These are phyloP conservation scores for Microtus montanus DNA, from an alignment of 2,113 vertebrate genomes.

Conservation along the genomic window DNA sequence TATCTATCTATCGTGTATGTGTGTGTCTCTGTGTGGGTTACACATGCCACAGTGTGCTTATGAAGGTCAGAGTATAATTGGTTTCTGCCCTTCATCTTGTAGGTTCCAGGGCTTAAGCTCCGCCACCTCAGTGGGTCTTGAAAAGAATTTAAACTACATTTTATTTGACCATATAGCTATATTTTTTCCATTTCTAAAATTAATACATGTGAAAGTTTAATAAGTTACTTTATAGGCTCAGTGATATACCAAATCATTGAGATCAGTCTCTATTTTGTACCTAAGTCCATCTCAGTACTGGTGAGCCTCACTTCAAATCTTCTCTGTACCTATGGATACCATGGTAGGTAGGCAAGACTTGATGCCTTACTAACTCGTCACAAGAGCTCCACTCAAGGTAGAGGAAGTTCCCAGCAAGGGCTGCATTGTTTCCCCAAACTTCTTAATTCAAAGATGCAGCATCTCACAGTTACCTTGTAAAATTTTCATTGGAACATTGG, in stretches of 20 bases:
- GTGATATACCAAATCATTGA: background rate
- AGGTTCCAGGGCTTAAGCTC: too few species aligned
- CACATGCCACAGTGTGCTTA: background rate
- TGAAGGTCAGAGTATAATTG: background rate
- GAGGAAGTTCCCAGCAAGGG: background rate
- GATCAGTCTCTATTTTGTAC: constrained; percentile 9
- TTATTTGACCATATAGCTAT: background rate
- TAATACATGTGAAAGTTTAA: background rate
- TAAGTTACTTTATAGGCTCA: background rate
- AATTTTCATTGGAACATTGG: constrained; percentile 10
- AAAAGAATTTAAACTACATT: background rate
- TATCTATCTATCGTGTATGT: background rate
- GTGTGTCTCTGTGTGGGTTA: background rate
- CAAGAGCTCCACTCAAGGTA: background rate
- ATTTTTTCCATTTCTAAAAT: background rate
- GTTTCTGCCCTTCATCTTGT: too few species aligned
- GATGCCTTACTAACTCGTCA: background rate
- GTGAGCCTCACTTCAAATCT: background rate
- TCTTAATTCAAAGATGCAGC: background rate
- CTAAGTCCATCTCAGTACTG: background rate
- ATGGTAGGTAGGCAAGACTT: background rate
- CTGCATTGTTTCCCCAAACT: background rate
- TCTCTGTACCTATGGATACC: background rate
- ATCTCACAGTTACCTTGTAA: background rate
- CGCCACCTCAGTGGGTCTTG: background rate